Conservation (phyloP, 2,113 vertebrate genomes). For the Vombatus ursinus region DNA sequence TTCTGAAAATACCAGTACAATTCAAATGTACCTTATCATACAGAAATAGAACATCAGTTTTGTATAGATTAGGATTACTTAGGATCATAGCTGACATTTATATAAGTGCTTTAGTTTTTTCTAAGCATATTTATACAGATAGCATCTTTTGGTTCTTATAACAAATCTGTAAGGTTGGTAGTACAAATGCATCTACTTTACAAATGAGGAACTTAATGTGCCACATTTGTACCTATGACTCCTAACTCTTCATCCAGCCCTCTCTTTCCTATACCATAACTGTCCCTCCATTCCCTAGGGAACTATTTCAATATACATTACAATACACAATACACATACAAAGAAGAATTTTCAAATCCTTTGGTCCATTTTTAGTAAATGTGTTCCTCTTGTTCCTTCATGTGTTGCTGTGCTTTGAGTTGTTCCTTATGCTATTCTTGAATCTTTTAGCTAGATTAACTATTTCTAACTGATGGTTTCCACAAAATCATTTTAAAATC, state of each 20-base stretch:
- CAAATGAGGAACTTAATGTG: background rate
- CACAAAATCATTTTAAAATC: background rate
- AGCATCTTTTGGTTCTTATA: background rate
- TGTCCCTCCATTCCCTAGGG: background rate
- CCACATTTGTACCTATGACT: background rate
- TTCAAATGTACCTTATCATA: background rate
- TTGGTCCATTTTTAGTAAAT: background rate
- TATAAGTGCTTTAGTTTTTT: background rate
- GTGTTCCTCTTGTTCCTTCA: background rate
- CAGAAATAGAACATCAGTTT: background rate
- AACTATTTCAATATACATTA: background rate
- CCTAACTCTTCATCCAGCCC: background rate
- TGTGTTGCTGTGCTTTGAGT: background rate
- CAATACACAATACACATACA: too few species aligned
- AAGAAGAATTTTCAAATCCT: background rate
- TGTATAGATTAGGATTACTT: background rate
- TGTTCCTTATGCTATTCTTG: background rate
- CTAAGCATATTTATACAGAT: background rate
- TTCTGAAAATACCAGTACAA: background rate
- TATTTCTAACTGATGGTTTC: background rate
- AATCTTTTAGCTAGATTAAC: background rate
- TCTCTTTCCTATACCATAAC: background rate
- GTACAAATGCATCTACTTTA: background rate
- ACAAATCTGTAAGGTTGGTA: background rate
- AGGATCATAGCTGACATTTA: background rate